Percentiles rank a stretch among this genome's conserved stretches.
phyloP scores from a whole-genome alignment of 2,888 invertebrate species.

The Andrena chrysosceles region DNA sequence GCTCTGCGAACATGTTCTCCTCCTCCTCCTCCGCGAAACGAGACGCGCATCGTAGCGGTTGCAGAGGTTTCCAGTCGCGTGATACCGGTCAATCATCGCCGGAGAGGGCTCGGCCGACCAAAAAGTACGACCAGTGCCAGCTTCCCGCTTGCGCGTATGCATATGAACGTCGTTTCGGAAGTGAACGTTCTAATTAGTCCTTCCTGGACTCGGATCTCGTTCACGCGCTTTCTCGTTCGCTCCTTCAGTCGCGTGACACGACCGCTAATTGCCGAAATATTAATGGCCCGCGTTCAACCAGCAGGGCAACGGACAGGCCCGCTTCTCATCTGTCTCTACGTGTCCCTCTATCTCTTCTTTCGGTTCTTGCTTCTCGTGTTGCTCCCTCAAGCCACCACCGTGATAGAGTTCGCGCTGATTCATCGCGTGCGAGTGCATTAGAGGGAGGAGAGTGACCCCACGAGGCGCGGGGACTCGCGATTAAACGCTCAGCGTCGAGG shows the following conservation, averaged over 20 bases:
- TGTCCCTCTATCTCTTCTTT: neutral
- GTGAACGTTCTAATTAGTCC: constrained; percentile 74
- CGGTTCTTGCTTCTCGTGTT: neutral
- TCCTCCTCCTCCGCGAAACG: neutral
- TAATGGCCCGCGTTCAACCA: constrained; percentile 60
- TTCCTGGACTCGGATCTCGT: constrained; percentile 33
- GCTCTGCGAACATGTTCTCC: constrained; percentile 11
- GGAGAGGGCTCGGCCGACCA: constrained; percentile 70
- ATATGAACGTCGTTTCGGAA: constrained; percentile 71
- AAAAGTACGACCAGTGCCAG: constrained; percentile 48
- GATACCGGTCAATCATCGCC: constrained; percentile 80
- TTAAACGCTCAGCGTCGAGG: neutral
- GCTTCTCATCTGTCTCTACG: constrained; percentile 15
- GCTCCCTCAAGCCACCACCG: neutral
- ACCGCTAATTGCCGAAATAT: constrained; percentile 74
- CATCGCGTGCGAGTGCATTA: neutral
- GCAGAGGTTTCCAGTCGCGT: constrained; percentile 75
- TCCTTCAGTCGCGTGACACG: constrained; percentile 69
- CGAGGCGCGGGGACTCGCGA: neutral
- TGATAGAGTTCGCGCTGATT: constrained; percentile 21
- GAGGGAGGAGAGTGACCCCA: neutral
- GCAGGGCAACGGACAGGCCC: constrained; percentile 3
- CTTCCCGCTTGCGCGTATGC: constrained; percentile 42
- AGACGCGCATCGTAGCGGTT: neutral
- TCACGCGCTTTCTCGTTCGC: constrained; percentile 37